phyloP scores from a whole-genome alignment of 2,797 vertebrate genomes.

The Sebastes taczanowskii region DNA sequence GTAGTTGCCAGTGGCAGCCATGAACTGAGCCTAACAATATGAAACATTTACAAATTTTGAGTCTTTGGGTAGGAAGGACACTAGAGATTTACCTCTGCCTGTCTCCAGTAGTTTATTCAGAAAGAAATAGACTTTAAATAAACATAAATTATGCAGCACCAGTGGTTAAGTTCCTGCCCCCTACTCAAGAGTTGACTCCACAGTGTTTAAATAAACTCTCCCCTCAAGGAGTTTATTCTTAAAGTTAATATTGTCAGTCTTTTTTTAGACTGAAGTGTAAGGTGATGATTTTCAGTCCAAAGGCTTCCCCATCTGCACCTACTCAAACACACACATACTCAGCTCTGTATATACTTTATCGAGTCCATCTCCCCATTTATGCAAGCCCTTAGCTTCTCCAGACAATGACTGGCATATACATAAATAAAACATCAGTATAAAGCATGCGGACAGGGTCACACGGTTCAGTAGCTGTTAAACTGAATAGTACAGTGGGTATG shows the following conservation, averaged over 20 bases:
- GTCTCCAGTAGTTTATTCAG: conserved; percentile 3
- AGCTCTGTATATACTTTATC: not conserved
- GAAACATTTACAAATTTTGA: not conserved
- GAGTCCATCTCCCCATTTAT: conserved; percentile 2
- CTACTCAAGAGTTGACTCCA: not conserved
- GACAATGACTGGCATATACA: conserved; percentile 31
- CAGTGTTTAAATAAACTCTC: conserved; percentile 6
- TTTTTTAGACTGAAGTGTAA: conserved; percentile 5
- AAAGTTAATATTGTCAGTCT: conserved; percentile 5
- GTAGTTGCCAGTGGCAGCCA: too few relatives aligned
- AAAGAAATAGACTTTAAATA: conserved; percentile 5
- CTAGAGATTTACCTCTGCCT: not conserved
- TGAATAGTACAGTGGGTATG: conserved; percentile 23
- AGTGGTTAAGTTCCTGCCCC: not conserved
- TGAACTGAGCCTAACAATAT: not conserved
- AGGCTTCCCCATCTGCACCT: conserved; percentile 1
- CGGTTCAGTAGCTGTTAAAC: conserved; percentile 17
- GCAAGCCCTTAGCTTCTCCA: conserved; percentile 6
- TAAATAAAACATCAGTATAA: conserved; percentile 45
- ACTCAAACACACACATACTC: not conserved
- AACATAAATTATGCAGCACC: conserved; percentile 26
- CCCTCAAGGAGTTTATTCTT: conserved; percentile 4
- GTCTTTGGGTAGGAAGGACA: not conserved
- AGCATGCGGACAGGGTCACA: not conserved
- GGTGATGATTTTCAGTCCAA: conserved; percentile 5